A percentile compares a stretch with the other conserved stretches of the same genome.
Evolutionary conservation across 2,797 vertebrate genomes (phyloP).

Genomic region (Adelosebastes latens): DNA sequence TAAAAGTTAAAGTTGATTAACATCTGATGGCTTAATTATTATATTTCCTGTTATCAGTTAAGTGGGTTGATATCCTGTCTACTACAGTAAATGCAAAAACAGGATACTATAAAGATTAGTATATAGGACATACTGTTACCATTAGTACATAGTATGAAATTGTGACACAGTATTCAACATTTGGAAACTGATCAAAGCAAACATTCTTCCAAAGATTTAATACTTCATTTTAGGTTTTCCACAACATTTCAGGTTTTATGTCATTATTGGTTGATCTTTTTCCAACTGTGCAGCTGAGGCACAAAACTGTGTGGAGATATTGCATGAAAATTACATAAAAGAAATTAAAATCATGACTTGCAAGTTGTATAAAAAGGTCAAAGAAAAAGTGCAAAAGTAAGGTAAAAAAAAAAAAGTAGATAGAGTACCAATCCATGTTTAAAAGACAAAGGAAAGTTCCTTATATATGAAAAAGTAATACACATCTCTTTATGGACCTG

Average conservation of each 20-base stretch:
- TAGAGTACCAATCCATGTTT: background rate
- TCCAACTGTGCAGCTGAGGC: background rate
- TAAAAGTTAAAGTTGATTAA: background rate
- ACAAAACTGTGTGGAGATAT: background rate
- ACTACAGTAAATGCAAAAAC: background rate
- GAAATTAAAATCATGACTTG: background rate
- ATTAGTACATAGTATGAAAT: background rate
- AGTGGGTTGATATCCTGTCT: background rate
- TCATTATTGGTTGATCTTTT: background rate
- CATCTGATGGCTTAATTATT: background rate
- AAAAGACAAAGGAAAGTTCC: background rate
- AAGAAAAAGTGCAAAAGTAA: background rate
- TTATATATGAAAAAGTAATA: background rate
- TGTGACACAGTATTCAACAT: background rate
- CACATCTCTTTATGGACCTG: background rate
- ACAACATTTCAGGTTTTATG: background rate
- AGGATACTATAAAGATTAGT: no score
- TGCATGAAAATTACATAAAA: background rate
- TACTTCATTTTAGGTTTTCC: background rate
- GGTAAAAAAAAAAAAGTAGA: no score
- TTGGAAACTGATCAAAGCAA: background rate
- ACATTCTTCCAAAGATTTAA: background rate
- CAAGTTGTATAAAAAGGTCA: background rate
- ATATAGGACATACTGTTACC: background rate
- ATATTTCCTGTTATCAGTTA: background rate